Percentiles rank a stretch among this genome's conserved stretches.
Evolutionary conservation across 2,113 vertebrate genomes (phyloP).

Genomic region (Orcinus orca): DNA sequence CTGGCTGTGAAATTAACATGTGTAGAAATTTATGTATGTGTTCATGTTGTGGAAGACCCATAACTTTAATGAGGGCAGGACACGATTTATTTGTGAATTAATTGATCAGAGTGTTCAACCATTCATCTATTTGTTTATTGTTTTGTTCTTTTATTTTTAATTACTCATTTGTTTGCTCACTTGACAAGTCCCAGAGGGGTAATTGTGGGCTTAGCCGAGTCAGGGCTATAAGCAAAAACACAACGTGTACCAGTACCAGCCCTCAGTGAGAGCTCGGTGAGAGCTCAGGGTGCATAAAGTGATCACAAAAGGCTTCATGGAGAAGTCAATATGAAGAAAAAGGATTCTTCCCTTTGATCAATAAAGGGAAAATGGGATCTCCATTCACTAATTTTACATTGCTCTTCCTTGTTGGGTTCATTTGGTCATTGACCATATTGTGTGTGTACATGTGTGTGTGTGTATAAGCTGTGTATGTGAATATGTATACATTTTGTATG

Average conservation of each 20-base stretch:
- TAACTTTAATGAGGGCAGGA: not conserved
- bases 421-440: not conserved
- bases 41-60: not conserved
- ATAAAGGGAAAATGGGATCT: not conserved
- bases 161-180: not conserved
- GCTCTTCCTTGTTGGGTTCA: not conserved
- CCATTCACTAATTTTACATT: not conserved
- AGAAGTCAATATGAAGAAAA: not conserved
- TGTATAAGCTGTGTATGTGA: not conserved
- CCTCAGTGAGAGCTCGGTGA: not conserved
- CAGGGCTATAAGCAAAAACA: not conserved
- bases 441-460: not conserved
- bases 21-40: not conserved
- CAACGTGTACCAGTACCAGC: not conserved
- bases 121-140: not conserved
- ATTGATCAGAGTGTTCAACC: not conserved
- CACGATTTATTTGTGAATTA: not conserved
- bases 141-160: not conserved
- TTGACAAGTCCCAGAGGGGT: not conserved
- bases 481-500: not conserved
- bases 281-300: not conserved
- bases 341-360: not conserved
- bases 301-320: not conserved
- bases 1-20: constrained; percentile 2
- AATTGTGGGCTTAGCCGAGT: not conserved